Conservation (phyloP, 2,797 vertebrate genomes). For the Dendrocincla tyrannina region DNA sequence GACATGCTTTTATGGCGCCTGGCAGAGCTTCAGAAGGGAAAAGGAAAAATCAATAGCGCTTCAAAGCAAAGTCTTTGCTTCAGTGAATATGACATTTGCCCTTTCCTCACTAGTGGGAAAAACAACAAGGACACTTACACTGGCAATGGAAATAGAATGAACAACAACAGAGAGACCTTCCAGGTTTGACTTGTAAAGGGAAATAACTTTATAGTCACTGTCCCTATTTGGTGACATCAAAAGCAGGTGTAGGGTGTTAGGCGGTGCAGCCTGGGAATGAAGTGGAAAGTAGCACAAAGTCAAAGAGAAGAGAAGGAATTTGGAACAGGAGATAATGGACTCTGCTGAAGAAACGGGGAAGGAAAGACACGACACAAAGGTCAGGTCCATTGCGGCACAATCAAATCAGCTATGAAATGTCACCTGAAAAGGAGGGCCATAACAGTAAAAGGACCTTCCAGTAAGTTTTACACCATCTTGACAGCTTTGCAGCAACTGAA, state of each 20-base stretch:
- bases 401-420: not conserved
- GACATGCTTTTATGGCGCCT: conserved; percentile 51
- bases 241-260: conserved; percentile 9
- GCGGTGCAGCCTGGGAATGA: not conserved
- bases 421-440: not conserved
- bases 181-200: conserved; percentile 55
- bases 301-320: conserved; percentile 33
- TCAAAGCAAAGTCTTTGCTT: conserved; percentile 66
- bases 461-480: not conserved
- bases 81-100: conserved; percentile 69
- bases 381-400: not conserved
- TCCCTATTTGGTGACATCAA: conserved; percentile 45
- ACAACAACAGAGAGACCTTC: conserved; percentile 57
- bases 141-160: conserved; percentile 47
- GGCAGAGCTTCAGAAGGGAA: conserved; percentile 56
- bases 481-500: not conserved
- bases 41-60: conserved; percentile 62
- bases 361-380: not conserved
- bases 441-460: not conserved
- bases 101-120: conserved; percentile 61
- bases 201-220: conserved; percentile 42
- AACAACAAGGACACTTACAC: conserved; percentile 62
- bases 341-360: not conserved
- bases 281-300: conserved; percentile 38
- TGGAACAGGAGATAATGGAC: conserved; percentile 5